Evolutionary conservation across 2,888 invertebrate genomes (phyloP), one percentile per base, ranked within the genome.

Genomic region (Thera britannica): DNA sequence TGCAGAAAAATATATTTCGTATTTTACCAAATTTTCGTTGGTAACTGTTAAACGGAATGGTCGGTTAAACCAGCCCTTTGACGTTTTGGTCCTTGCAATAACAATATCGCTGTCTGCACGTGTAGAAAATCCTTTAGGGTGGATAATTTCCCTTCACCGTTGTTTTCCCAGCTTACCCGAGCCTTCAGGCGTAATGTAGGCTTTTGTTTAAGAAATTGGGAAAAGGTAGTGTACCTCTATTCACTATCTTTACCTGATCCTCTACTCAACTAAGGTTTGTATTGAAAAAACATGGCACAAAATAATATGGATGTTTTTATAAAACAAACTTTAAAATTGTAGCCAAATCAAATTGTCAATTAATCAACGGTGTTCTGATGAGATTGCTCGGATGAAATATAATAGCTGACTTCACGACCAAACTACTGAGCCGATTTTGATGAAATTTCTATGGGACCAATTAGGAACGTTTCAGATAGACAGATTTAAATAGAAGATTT

Each of bases 91-190:
- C 9, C 23, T 34, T 58, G 23, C 9, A 11, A 58, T 35, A 54
- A 36, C 2, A 2, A 35, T 35, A 55, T 5, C 12, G 2, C 8
- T 48, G 57, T 41, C 57, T 34, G 62, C 57, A 56, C 36, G 57
- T 63, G 57, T 63, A 34, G 62, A 57, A 52, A 49, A 35, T 58
- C 34, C 81, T 75, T 82, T 80, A 75, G 73, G 76, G 69, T 69
- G 76, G 81, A 83, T 83, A 82, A 83, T 80, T 83, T 81, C 79
- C 76, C 72, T 76, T 79, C 75, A 68, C 76, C 77, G 61, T 79
- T 81, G 79, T 79, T 82, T 82, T 77, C 74, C 77, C 76, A 75
- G 77, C 78, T 81, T 78, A 77, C 73, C 66, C 74, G 70, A 74
- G 71, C 71, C 67, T 71, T 65, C 49, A 63, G 68, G 65, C 70